Base-by-base conservation (phyloP, 2,113 vertebrate species). In the Aptenodytes forsteri region DNA sequence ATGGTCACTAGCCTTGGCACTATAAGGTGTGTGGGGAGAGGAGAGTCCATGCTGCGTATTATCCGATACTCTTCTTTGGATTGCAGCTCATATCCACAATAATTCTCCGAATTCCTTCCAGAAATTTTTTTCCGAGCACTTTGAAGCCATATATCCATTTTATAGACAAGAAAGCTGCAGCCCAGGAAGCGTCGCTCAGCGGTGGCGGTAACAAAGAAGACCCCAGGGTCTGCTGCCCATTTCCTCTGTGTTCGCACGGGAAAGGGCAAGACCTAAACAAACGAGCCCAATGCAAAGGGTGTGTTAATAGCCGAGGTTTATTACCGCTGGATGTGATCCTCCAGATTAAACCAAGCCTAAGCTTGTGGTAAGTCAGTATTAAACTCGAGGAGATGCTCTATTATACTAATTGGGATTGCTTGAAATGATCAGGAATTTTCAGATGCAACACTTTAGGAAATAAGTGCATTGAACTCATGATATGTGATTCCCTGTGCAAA, bases 341-440 rank as follows among this genome's bases (percentile, higher is more conserved):
- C 44, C 32, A 17, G 30, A 66, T 23, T 52, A 65, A 72, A 25
- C 20, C 54, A 36, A 42, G 21, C 29, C 32, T 44, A 69, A 26
- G 16, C 21, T 66, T 69, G 40, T 29, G 21, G 42, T 64, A 61
- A 50, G 6, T 52, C 27, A 17, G 18, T 23, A 15, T 44, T 59
- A 49, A 81, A 27, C 4, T 6, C 0, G 4, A 59, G 27, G n/a
- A 44, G 14, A 10, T 61, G 11, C 11, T 76, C 27, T 65, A 0
- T 15, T 61, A 12, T 6, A 42, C 36, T 34, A 5, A 56, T 16
- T 15, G 46, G 42, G 18, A 44, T 78, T 20, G 22, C 44, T 47
- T 30, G 34, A 54, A 67, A 73, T 6, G 16, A 55, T 56, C 25
- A 46, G 46, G 59, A 69, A 34, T n/a, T 58, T 66, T 49, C 66